Conservation (phyloP, 2,113 vertebrate genomes). For the Chitala chitala region DNA sequence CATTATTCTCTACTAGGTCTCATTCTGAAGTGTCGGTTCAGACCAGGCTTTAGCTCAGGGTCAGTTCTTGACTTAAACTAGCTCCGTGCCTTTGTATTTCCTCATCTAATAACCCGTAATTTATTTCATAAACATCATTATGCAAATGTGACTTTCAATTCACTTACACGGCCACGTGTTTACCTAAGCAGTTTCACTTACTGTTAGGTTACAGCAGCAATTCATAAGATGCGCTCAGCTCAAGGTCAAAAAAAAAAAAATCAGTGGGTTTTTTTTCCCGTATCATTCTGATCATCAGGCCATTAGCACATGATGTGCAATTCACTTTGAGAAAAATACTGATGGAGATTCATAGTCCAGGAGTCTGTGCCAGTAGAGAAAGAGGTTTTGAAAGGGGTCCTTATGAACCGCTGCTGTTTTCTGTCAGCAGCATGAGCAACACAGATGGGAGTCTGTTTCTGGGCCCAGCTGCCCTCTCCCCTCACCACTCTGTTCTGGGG, state of each 20-base stretch:
- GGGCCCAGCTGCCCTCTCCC: constrained; percentile 24
- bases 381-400: constrained; percentile 44
- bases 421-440: constrained; percentile 42
- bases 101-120: no score
- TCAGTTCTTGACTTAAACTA: no score
- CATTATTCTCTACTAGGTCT: no score
- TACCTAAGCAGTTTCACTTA: background rate
- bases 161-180: background rate
- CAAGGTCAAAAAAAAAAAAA: no score
- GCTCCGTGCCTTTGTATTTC: no score
- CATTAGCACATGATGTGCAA: background rate
- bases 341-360: background rate
- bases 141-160: background rate
- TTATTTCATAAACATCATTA: background rate
- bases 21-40: no score
- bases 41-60: no score
- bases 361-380: constrained; percentile 19
- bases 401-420: constrained; percentile 32
- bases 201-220: background rate
- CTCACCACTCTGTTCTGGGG: constrained; percentile 40
- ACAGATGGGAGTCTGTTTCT: constrained; percentile 56
- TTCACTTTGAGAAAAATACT: constrained; percentile 6
- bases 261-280: background rate
- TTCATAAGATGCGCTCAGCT: no score
- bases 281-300: background rate